These are phyloP conservation scores for Lepeophtheirus salmonis DNA, from an alignment of 1,140 invertebrate genomes.

Conservation along the genomic window DNA sequence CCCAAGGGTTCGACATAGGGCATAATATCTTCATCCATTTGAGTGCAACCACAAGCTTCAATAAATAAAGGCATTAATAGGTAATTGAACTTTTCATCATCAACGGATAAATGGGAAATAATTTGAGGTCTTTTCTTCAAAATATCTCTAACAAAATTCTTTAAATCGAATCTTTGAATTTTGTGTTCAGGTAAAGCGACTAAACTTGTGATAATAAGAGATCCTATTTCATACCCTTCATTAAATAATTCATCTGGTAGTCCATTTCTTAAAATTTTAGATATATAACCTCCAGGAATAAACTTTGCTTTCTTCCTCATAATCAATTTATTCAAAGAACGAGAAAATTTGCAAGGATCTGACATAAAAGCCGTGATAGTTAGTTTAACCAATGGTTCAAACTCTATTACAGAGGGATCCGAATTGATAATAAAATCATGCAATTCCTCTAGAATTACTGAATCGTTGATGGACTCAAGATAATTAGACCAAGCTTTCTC, in stretches of 20 bases:
- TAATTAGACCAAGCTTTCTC: not conserved
- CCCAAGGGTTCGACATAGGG: not conserved
- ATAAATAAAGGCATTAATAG: not conserved
- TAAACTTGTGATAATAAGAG: not conserved
- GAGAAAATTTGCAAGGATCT: not conserved
- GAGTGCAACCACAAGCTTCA: not conserved
- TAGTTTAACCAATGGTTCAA: not conserved
- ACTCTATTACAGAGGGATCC: not conserved
- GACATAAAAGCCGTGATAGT: not conserved
- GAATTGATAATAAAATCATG: not conserved
- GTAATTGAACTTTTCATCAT: not conserved
- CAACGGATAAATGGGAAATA: not conserved
- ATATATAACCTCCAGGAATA: not conserved
- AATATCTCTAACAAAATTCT: not conserved
- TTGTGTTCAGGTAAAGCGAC: not conserved
- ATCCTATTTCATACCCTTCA: not conserved
- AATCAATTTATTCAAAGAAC: not conserved
- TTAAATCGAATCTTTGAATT: not conserved
- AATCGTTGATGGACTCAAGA: not conserved
- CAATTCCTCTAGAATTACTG: not conserved
- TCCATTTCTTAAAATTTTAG: not conserved
- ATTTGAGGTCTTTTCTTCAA: not conserved
- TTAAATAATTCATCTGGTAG: not conserved
- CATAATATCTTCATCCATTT: not conserved
- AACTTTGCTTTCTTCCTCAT: not conserved